Evolutionary conservation across 1,140 invertebrate species (phyloP), one percentile per base, ranked within the genome.

Genomic region (Brachionus calyciflorus): DNA sequence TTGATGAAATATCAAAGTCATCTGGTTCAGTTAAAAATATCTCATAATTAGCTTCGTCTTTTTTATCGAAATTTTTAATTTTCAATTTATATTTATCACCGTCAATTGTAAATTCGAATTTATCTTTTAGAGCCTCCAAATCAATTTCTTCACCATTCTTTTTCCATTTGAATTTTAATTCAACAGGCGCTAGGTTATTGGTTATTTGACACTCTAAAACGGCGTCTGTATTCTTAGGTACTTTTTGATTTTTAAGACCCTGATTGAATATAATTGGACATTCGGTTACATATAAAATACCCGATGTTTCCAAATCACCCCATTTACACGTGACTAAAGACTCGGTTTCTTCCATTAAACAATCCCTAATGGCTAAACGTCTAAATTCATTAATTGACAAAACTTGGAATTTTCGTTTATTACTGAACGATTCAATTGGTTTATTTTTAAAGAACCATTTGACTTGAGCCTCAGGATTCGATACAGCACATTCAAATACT

Each of bases 401-500:
- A 17, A 55, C 30, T 76, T 76, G 73, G 21, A 41, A 55, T 17
- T 55, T 55, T 30, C 49, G 24, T 14, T 41, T 55, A 14, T 17
- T 44, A 12, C 5, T 21, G 24, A 30, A 51, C 3, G 3, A 40
- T 4, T 73, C 69, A 4, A 76, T 30, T 0, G 49, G 51, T 21
- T 76, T 19, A 28, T 48, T 44, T 44, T 76, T 76, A 17, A 57
- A 55, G 30, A 57, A 76, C 73, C 73, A 76, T 41, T 33, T 76
- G 7, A 76, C 73, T 57, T 55, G 49, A 4, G 73, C 73, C 41
- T 76, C 51, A 41, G 21, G 19, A 30, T 76, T 46, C 12, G 73
- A 76, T 4, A 76, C 73, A 57, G 49, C 49, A 33, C 73, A 76
- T 26, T 76, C 73, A 33, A 76, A 76, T 10, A 55, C 73, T 9